These are phyloP conservation scores for Enhydra lutris DNA, from an alignment of 2,113 vertebrate genomes.

Conservation along the genomic window DNA sequence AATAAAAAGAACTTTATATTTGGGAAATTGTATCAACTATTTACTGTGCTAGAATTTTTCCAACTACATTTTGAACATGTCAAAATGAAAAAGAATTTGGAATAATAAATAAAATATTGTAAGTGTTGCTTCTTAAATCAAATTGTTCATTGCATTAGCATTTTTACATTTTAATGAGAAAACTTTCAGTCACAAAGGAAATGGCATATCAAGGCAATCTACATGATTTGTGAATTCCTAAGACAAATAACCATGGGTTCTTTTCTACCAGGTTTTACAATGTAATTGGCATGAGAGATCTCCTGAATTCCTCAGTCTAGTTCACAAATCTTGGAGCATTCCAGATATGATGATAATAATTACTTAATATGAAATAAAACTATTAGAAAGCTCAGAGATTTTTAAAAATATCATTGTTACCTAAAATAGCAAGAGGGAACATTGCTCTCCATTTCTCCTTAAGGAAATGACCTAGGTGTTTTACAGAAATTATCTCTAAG, in stretches of 20 bases:
- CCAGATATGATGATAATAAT: not conserved
- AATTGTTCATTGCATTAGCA: not conserved
- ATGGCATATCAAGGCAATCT: not conserved
- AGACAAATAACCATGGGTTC: not conserved
- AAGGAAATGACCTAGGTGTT: not conserved
- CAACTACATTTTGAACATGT: not conserved
- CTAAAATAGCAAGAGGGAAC: not conserved
- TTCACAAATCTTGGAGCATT: not conserved
- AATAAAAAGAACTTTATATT: not conserved
- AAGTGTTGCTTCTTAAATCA: not conserved
- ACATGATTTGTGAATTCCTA: slow-evolving; percentile 4
- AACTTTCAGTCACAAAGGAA: not conserved
- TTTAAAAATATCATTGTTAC: not conserved
- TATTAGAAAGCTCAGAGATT: not conserved
- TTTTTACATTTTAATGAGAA: slow-evolving; percentile 12
- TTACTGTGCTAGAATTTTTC: not conserved
- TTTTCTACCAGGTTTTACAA: not conserved
- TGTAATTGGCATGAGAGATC: not conserved
- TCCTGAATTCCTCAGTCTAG: not conserved
- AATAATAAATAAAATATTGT: not conserved
- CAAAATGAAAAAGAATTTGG: not conserved
- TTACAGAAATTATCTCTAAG: slow-evolving; percentile 1
- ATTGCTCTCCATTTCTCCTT: not conserved
- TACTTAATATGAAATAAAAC: slow-evolving; percentile 15
- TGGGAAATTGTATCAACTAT: not conserved